Evolutionary conservation across 2,888 invertebrate species (phyloP), one percentile per base, ranked within the genome.

Genomic region (Carpatolechia fugitivella): DNA sequence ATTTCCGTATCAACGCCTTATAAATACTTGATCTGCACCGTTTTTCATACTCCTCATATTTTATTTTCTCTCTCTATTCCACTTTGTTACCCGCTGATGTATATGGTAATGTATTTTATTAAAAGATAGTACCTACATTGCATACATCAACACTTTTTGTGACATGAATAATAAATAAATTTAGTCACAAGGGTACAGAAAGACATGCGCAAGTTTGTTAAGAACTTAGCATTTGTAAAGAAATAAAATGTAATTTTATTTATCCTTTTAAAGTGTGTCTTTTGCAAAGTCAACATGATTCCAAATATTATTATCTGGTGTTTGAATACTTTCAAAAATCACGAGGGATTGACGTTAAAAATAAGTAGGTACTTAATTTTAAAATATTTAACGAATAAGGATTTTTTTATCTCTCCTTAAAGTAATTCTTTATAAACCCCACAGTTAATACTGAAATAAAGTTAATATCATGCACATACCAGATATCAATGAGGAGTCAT

Each of bases 1-100:
- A 88, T 88, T 88, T 87, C 87, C 86, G 88, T 84, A 85, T 85
- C 85, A 85, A 76, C 81, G 74, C 70, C 64, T 69, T 69, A 72
- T 88, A 81, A 85, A 88, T 88, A 80, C 69, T 68, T 82, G 77
- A 87, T 81, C 72, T 66, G 68, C 65, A 54, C 38, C 20, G 24
- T 36, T 59, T 55, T 24, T 38, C 14, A 38, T n/a, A 38, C 18
- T 16, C 18, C 16, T 16, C 60, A 61, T 70, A 75, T 76, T 72
- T 65, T 67, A 65, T 73, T 74, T 73, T 74, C 74, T 31, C 10
- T 14, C 30, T 24, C n/a, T 51, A 38, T 51, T 35, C n/a, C n/a
- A 35, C 3, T 35, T n/a, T 35, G 13, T 5, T 3, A 35, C n/a
- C 35, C n/a, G n/a, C 35, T 35, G 35, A 49, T 49, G 13, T 44